Base-by-base conservation (phyloP, 2,113 vertebrate genomes). In the Amia ocellicauda region DNA sequence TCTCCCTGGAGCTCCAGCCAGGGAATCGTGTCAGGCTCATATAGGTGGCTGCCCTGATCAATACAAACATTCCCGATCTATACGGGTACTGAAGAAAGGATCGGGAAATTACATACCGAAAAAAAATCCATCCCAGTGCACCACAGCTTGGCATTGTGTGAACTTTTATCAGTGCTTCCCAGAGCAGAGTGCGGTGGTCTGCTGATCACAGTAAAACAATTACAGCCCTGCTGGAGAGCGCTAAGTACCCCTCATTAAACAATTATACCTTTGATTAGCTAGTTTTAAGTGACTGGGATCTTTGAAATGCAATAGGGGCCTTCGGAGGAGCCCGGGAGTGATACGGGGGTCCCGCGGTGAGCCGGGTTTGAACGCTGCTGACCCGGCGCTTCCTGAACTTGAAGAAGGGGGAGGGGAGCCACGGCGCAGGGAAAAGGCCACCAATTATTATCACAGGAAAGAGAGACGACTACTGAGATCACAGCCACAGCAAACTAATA, bases 241-340 rank as follows among this genome's bases (percentile, higher is more conserved):
- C 68, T 65, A 61, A 80, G 78, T 74, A 65, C 71, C 69, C 53
- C 70, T 80, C 80, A 80, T 87, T 85, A 86, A 80, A 85, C 86
- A 86, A 89, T 89, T 88, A 86, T 74, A 83, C 83, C 85, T 69
- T 84, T 89, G 88, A 92, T 88, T 82, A 83, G 82, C 73, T 71
- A 79, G 81, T 74, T 78, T 53, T 75, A 71, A 72, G 79, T 78
- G 69, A 67, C 70, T 74, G 3, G 41, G 42, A 74, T 64, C 86
- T 91, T 92, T 92, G 90, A 92, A 91, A 92, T 83, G 72, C 54
- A 87, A 92, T 88, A 85, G 77, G 59, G 20, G 28, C 59, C 26
- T 53, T 53, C 23, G 20, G 20, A 16, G 29, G 62, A 22, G 57
- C 54, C 50, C 24, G 50, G 28, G 22, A n/a, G 55, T 64, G 53